phyloP scores from a whole-genome alignment of 2,888 invertebrate genomes.

The Synanthedon myopaeformis region DNA sequence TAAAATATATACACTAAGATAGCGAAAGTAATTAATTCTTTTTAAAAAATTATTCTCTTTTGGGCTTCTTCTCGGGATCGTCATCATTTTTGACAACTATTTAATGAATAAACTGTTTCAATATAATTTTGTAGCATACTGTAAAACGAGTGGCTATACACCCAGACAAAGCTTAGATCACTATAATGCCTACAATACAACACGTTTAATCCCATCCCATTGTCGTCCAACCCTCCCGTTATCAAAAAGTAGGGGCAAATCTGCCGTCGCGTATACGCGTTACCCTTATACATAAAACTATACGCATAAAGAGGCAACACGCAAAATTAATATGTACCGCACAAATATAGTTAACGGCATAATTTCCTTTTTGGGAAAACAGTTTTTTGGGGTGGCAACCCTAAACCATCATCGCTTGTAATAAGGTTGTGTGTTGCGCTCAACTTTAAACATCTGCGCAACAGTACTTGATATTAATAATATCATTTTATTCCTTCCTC shows the following conservation, averaged over 20 bases:
- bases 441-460: constrained; percentile 19
- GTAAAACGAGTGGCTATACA: constrained; percentile 12
- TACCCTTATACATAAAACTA: constrained; percentile 14
- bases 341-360: constrained; percentile 53
- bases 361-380: constrained; percentile 27
- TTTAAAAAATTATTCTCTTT: too few species aligned
- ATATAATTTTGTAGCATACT: constrained; percentile 7
- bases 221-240: constrained; percentile 32
- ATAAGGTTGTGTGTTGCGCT: constrained; percentile 19
- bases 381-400: constrained; percentile 21
- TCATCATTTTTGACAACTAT: too few species aligned
- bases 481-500: constrained; percentile 34
- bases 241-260: constrained; percentile 21
- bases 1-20: too few species aligned
- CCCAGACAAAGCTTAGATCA: constrained; percentile 33
- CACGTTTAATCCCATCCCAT: constrained; percentile 61
- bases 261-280: constrained; percentile 10
- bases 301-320: constrained; percentile 37
- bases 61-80: too few species aligned
- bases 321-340: constrained; percentile 59
- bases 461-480: constrained; percentile 23
- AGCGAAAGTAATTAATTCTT: too few species aligned
- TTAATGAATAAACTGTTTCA: too few species aligned
- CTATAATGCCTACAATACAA: constrained; percentile 56
- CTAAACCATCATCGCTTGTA: constrained; percentile 9